These are phyloP conservation scores for Pontoporia blainvillei DNA, from an alignment of 2,113 vertebrate species.

Conservation along the genomic window DNA sequence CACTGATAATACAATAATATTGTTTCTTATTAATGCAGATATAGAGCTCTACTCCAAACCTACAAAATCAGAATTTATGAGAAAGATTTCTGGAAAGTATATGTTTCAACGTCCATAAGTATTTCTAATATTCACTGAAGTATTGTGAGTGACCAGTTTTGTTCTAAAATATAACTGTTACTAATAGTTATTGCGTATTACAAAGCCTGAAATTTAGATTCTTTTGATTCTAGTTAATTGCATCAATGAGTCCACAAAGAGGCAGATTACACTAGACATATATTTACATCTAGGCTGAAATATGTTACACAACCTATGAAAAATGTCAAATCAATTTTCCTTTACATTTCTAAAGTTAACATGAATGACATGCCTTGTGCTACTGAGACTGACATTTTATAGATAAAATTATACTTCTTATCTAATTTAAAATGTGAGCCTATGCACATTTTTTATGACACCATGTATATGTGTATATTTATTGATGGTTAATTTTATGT, in stretches of 20 bases:
- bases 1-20: too few relatives aligned
- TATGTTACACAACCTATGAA: not conserved
- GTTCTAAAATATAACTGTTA: not conserved
- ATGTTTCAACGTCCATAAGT: not conserved
- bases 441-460: not conserved
- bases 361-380: not conserved
- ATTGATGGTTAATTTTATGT: not conserved
- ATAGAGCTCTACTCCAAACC: not conserved
- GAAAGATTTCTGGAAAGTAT: not conserved
- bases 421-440: not conserved
- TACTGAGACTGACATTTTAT: not conserved
- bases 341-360: not conserved
- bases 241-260: not conserved
- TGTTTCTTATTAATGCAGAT: not conserved
- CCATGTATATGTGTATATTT: not conserved
- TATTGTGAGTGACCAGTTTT: not conserved
- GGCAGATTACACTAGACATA: not conserved
- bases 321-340: not conserved
- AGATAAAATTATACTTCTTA: not conserved
- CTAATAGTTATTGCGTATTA: not conserved
- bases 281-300: not conserved
- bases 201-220: not conserved
- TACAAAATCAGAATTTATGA: not conserved
- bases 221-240: not conserved
- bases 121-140: not conserved